These are phyloP conservation scores for Platichthys stellatus DNA, from an alignment of 2,113 vertebrate species.

Conservation along the genomic window DNA sequence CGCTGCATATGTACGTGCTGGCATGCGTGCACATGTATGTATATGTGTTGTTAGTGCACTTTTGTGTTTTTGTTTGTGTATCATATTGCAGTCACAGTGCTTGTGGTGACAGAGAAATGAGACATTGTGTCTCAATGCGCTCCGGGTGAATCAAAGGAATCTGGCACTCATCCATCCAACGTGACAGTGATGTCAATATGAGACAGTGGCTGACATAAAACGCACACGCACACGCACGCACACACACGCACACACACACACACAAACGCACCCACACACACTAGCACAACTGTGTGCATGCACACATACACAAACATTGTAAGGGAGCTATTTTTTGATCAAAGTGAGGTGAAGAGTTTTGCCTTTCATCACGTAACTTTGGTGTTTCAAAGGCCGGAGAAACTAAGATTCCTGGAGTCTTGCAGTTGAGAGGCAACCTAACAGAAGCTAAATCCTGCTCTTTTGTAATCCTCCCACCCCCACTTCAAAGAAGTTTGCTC, in stretches of 20 bases:
- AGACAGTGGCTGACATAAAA: conserved; percentile 70
- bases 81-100: conserved; percentile 68
- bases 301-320: conserved; percentile 40
- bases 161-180: conserved; percentile 76
- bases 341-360: conserved; percentile 64
- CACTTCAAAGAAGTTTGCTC: conserved; percentile 46
- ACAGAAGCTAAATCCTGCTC: conserved; percentile 63
- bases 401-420: conserved; percentile 56
- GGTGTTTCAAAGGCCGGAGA: conserved; percentile 64
- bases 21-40: conserved; percentile 16
- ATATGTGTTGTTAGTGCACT: conserved; percentile 7
- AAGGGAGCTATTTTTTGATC: conserved; percentile 58
- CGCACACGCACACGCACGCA: conserved; percentile 12
- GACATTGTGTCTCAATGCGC: conserved; percentile 71
- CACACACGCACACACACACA: conserved; percentile 13
- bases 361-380: conserved; percentile 67
- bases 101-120: conserved; percentile 73
- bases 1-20: conserved; percentile 43
- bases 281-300: conserved; percentile 28
- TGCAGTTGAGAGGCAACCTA: conserved; percentile 64
- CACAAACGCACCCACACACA: conserved; percentile 24
- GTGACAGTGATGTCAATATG: conserved; percentile 73
- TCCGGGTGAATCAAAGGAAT: conserved; percentile 74
- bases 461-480: conserved; percentile 62
- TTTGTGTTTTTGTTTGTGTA: conserved; percentile 27